These are phyloP conservation scores for Pemphigus obesinymphae DNA, from an alignment of 1,140 invertebrate genomes.

Conservation along the genomic window DNA sequence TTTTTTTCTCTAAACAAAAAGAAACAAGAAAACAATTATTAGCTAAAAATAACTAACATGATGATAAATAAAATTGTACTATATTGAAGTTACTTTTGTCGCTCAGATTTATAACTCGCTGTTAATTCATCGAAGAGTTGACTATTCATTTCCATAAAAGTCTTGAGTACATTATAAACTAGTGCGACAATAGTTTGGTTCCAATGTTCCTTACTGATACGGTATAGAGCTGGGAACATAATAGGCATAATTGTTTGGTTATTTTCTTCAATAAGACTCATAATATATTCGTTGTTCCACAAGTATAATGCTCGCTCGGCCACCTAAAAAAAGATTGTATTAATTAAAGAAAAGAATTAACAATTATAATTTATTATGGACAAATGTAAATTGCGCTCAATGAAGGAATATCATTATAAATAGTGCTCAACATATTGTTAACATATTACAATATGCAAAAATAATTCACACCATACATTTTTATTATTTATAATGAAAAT, in stretches of 20 bases:
- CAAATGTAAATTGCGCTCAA: no score
- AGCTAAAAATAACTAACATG: background rate
- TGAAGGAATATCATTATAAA: no score
- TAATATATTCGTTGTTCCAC: conserved; percentile 97
- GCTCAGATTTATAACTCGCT: conserved; percentile 93
- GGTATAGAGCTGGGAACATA: conserved; percentile 94
- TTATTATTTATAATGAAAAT: no score
- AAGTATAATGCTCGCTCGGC: conserved; percentile 91
- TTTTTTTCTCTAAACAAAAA: conserved; percentile 83
- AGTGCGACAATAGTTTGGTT: conserved; percentile 99
- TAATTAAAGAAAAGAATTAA: no score
- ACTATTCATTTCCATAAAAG: conserved; percentile 99
- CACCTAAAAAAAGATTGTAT: conserved; percentile 62
- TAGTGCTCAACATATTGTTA: no score
- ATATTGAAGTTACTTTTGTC: conserved; percentile 85
- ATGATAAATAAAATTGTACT: background rate
- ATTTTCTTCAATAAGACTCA: conserved; percentile 90
- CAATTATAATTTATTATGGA: no score
- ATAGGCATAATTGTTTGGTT: conserved; percentile 87
- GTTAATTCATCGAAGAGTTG: conserved; percentile 98
- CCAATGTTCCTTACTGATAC: conserved; percentile 99
- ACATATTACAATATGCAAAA: no score
- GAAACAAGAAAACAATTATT: background rate
- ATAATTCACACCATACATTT: no score
- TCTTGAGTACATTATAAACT: conserved; percentile 98